Evolutionary conservation across 2,113 vertebrate genomes (phyloP), one percentile per base, ranked within the genome.

Genomic region (Notarius quadriscutis): DNA sequence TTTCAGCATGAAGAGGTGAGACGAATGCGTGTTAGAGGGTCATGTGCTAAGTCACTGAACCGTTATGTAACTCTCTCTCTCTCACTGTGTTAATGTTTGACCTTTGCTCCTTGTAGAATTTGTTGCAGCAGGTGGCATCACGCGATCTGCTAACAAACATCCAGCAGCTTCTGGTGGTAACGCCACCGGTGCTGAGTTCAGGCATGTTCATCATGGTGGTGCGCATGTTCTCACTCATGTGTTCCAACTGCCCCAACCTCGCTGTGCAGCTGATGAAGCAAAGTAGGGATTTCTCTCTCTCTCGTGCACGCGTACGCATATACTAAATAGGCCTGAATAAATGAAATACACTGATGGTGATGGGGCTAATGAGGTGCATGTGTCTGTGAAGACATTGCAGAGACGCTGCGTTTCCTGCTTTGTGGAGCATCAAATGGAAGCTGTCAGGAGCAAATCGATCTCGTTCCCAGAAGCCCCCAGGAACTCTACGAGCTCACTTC

Each of bases 131-230:
- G 92, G 98, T 99, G 90, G 98, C 98, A 55, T 99, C 98, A 48
- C 96, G 97, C 91, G 98, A 99, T 91, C 96, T 99, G 91, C 94
- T 99, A 91, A 99, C 98, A 79, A 99, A 99, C 92, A 98, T 99
- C 91, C 98, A 99, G 93, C 98, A 99, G 89, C 96, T 99, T 67
- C 92, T 99, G 93, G 98, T 99, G 1, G 97, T 99, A 88, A 99
- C 98, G 3, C 98, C 98, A 86, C 98, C 98, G 5, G 96, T 99
- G 89, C 94, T 99, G 92, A 99, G 98, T 95, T 99, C 98, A 53
- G 98, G 98, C 91, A 99, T 99, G 98, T 99, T 99, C 93, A 99
- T 99, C 92, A 99, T 99, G 98, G 98, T 99, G 88, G 98, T 99
- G 90, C 97, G 98, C 92, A 99, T 99, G 98, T 99, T 99, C 94